Percentiles rank a stretch among this genome's conserved stretches.
phyloP scores from a whole-genome alignment of 2,888 invertebrate species.

The Smittia aterrima region DNA sequence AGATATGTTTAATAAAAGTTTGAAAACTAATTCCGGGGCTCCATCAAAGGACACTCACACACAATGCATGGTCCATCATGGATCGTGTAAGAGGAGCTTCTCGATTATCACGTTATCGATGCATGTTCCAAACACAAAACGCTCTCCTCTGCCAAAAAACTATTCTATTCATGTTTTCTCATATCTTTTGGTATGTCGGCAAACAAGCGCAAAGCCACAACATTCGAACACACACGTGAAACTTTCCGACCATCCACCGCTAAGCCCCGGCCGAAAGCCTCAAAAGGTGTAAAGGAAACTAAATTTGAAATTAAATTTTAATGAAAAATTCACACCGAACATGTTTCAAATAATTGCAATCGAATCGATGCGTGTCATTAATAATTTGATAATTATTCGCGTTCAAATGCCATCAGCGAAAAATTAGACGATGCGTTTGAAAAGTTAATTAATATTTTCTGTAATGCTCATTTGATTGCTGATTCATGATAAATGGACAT shows the following conservation, averaged over 20 bases:
- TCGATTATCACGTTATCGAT: background rate
- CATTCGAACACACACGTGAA: too few species aligned
- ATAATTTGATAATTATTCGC: constrained; percentile 7
- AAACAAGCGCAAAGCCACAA: background rate
- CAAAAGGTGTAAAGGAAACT: too few species aligned
- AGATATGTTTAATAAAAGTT: background rate
- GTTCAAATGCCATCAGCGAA: constrained; percentile 16
- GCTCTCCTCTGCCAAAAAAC: background rate
- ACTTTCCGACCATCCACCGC: too few species aligned
- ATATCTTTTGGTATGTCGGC: background rate
- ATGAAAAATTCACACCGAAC: too few species aligned
- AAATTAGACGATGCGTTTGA: constrained; percentile 18
- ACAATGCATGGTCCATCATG: background rate
- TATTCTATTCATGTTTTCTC: background rate
- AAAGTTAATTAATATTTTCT: too few species aligned
- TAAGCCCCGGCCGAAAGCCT: too few species aligned
- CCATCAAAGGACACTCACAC: background rate
- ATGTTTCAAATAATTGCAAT: background rate
- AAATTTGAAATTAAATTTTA: too few species aligned
- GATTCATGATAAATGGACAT: too few species aligned
- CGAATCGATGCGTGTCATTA: constrained; percentile 4
- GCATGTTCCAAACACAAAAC: background rate
- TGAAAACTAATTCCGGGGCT: background rate
- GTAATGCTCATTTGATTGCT: too few species aligned
- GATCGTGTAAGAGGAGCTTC: background rate